Evolutionary conservation across 2,888 invertebrate genomes (phyloP).

Genomic region (Cerastis leucographa): DNA sequence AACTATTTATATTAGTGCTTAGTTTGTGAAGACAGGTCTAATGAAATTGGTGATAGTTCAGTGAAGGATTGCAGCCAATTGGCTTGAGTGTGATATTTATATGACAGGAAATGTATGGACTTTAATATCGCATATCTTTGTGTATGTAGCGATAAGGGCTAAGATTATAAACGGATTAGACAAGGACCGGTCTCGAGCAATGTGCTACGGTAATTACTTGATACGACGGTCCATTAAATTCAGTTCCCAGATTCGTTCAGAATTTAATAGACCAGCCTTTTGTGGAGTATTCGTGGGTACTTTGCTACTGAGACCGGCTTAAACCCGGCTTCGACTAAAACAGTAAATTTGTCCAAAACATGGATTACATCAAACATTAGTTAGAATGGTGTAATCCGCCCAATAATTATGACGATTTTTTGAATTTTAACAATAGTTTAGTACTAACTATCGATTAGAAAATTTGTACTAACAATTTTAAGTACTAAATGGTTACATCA

Average conservation of each 20-base stretch:
- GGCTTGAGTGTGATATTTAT: constrained; percentile 56
- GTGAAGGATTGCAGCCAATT: constrained; percentile 56
- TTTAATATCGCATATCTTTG: constrained; percentile 56
- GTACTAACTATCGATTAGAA: constrained; percentile 76
- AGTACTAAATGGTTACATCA: constrained; percentile 34
- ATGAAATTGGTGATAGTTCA: constrained; percentile 49
- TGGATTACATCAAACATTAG: constrained; percentile 30
- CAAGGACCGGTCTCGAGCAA: constrained; percentile 33
- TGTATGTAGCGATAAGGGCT: constrained; percentile 47
- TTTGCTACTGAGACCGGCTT: constrained; percentile 21
- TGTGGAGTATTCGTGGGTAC: constrained; percentile 1
- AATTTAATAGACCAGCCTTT: constrained; percentile 4
- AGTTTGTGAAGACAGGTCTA: constrained; percentile 45
- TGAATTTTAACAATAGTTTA: constrained; percentile 59
- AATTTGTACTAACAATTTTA: constrained; percentile 73
- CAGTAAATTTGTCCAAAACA: constrained; percentile 36
- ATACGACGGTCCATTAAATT: neutral
- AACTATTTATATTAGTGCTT: constrained; percentile 57
- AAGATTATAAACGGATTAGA: constrained; percentile 53
- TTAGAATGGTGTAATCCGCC: constrained; percentile 35
- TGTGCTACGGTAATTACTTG: constrained; percentile 4
- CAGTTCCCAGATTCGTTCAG: neutral
- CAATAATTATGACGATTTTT: constrained; percentile 31
- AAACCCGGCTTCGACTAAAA: constrained; percentile 55
- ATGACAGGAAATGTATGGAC: constrained; percentile 43